phyloP scores from a whole-genome alignment of 2,888 invertebrate species.

The Amphipyra tragopoginis region DNA sequence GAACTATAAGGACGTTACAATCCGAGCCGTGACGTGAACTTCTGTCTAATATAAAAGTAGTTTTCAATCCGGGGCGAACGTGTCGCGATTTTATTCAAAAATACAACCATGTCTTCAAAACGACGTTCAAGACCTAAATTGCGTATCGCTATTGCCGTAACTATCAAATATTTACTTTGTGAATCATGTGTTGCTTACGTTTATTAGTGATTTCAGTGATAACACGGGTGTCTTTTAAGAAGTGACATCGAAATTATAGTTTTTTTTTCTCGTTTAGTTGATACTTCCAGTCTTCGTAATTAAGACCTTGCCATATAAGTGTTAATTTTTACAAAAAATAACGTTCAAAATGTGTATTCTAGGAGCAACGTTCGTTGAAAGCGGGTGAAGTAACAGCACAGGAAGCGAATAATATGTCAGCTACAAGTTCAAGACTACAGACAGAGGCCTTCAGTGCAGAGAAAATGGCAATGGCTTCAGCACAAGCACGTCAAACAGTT shows the following conservation, averaged over 20 bases:
- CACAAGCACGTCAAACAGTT: slow-evolving; percentile 94
- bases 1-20: slow-evolving; percentile 78
- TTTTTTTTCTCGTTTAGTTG: neutral
- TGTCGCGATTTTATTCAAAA: slow-evolving; percentile 69
- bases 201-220: slow-evolving; percentile 73
- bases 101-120: slow-evolving; percentile 81
- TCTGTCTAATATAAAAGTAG: slow-evolving; percentile 83
- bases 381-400: slow-evolving; percentile 96
- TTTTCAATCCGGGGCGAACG: slow-evolving; percentile 77
- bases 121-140: slow-evolving; percentile 85
- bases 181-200: slow-evolving; percentile 75
- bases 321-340: slow-evolving; percentile 20
- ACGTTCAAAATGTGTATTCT: slow-evolving; percentile 65
- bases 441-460: slow-evolving; percentile 96
- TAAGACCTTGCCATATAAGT: slow-evolving; percentile 1
- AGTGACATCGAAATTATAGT: slow-evolving; percentile 23
- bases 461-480: slow-evolving; percentile 93
- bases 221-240: slow-evolving; percentile 67
- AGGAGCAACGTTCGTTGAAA: slow-evolving; percentile 96
- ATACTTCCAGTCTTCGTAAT: neutral
- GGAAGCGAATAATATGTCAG: slow-evolving; percentile 95
- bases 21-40: slow-evolving; percentile 80
- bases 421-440: slow-evolving; percentile 95
- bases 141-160: slow-evolving; percentile 84
- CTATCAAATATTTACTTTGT: slow-evolving; percentile 82